Evolutionary conservation across 2,113 vertebrate species (phyloP).

Genomic region (Vanacampus margaritifer): DNA sequence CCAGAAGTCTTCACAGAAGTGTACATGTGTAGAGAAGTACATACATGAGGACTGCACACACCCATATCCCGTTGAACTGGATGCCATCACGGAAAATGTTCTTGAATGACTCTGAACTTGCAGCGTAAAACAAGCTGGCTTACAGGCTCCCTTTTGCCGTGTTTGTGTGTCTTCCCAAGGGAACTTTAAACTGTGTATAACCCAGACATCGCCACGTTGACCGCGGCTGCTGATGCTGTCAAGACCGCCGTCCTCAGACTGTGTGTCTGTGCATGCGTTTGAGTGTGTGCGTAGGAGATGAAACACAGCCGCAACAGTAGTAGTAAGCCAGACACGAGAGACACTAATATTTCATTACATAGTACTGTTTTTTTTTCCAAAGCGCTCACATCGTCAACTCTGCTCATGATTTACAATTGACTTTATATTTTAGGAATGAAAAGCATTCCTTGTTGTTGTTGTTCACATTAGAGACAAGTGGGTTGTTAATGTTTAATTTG

Average conservation of each 20-base stretch:
- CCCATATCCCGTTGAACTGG: background rate
- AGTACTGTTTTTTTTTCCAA: slow-evolving; percentile 50
- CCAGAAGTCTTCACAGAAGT: too few species aligned
- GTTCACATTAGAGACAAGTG: background rate
- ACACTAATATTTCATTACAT: slow-evolving; percentile 77
- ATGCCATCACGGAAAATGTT: background rate
- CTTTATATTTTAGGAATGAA: slow-evolving; percentile 19
- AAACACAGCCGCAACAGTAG: slow-evolving; percentile 64
- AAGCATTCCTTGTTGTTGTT: background rate
- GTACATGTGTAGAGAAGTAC: too few species aligned
- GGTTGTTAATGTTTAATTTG: background rate
- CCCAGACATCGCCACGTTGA: slow-evolving; percentile 53
- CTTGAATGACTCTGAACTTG: slow-evolving; percentile 10
- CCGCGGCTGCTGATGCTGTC: slow-evolving; percentile 61
- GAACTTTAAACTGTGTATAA: slow-evolving; percentile 64
- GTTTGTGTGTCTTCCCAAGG: slow-evolving; percentile 40
- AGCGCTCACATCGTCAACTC: slow-evolving; percentile 43
- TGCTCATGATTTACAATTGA: background rate
- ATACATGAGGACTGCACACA: too few species aligned
- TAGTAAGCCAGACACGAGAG: slow-evolving; percentile 70
- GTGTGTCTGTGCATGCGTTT: slow-evolving; percentile 31
- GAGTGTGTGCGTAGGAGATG: slow-evolving; percentile 44
- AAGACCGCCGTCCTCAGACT: slow-evolving; percentile 60
- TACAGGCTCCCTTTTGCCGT: slow-evolving; percentile 27
- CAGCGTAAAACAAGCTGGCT: slow-evolving; percentile 1